Evolutionary conservation across 2,888 invertebrate species (phyloP).

Genomic region (Drosophila lacicola): DNA sequence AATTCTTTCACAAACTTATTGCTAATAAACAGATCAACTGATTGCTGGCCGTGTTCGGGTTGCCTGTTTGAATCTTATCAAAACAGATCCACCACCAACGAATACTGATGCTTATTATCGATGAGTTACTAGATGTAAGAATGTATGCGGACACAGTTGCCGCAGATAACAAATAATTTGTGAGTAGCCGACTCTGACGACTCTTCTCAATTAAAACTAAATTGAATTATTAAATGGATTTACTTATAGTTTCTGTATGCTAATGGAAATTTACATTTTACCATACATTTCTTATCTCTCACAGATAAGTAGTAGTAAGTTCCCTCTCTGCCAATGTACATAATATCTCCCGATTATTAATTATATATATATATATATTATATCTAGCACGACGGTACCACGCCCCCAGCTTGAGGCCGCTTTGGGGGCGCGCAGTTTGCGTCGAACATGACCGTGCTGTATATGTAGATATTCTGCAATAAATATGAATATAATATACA

Average conservation of each 20-base stretch:
- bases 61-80: constrained; percentile 1
- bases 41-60: background rate
- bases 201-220: background rate
- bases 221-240: background rate
- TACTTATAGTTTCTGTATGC: background rate
- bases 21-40: background rate
- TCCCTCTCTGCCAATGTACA: too few species aligned
- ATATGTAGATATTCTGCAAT: background rate
- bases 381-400: constrained; percentile 3
- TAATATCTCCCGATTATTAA: background rate
- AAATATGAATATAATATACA: background rate
- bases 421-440: constrained; percentile 4
- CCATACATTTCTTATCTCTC: background rate
- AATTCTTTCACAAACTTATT: too few species aligned
- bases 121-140: background rate
- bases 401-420: background rate
- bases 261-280: constrained; percentile 2
- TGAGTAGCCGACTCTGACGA: background rate
- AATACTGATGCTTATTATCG: background rate
- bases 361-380: background rate
- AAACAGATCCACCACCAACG: background rate
- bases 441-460: constrained; percentile 1
- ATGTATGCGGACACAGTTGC: background rate
- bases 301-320: constrained; percentile 4
- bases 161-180: background rate